phyloP scores from a whole-genome alignment of 2,113 vertebrate species.

The Tyrannus savana region DNA sequence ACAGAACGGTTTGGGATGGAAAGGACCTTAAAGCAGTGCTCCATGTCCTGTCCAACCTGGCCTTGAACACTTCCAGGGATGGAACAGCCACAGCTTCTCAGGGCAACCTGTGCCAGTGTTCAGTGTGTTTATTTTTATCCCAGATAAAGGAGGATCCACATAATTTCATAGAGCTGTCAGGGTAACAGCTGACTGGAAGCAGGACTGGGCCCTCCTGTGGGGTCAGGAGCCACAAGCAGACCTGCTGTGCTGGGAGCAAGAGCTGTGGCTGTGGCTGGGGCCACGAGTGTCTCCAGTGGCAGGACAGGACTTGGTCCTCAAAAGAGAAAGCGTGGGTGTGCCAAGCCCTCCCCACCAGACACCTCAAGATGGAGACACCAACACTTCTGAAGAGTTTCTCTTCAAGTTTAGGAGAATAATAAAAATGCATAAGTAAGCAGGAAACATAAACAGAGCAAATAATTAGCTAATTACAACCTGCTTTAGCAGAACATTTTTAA shows the following conservation, averaged over 20 bases:
- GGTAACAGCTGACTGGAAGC: accelerated
- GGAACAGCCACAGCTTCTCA: not conserved
- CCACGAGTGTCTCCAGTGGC: accelerated
- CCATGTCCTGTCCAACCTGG: not conserved
- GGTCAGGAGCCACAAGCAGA: not conserved
- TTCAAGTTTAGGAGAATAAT: conserved; percentile 24
- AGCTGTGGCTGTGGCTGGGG: not conserved
- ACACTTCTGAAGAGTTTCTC: not conserved
- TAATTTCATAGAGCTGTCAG: not conserved
- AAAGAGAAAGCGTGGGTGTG: accelerated
- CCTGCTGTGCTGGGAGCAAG: not conserved
- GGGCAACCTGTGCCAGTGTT: not conserved
- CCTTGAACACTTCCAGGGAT: not conserved
- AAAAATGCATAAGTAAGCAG: conserved; percentile 61
- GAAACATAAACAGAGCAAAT: conserved; percentile 69
- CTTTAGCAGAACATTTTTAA: conserved; percentile 70
- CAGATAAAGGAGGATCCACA: not conserved
- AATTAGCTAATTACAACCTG: conserved; percentile 73
- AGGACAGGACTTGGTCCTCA: not conserved
- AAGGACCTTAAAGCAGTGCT: not conserved
- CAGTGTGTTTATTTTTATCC: conserved; percentile 29
- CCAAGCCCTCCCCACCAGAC: not conserved
- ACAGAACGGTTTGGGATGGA: not conserved
- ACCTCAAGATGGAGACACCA: not conserved
- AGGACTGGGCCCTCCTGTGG: not conserved